Conservation (phyloP, 1,140 invertebrate species). For the Spodoptera frugiperda region DNA sequence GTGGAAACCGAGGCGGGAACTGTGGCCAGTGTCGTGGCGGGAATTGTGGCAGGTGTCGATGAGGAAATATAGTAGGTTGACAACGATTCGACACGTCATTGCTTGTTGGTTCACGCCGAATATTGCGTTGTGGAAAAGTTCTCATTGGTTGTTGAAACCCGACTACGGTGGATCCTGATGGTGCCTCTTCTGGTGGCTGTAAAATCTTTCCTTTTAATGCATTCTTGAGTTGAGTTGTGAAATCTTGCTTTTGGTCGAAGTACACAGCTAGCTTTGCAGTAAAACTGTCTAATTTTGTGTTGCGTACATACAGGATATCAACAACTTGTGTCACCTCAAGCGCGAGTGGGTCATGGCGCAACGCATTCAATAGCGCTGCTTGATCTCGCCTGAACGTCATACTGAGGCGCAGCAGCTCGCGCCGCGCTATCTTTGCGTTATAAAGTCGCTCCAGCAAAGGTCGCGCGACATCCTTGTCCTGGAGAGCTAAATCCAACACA, state of each 20-base stretch:
- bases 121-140: too few relatives aligned
- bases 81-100: too few relatives aligned
- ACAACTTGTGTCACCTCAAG: constrained; percentile 33
- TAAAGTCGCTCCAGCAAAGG: constrained; percentile 56
- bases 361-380: constrained; percentile 63
- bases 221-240: background rate
- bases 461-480: constrained; percentile 48
- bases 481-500: constrained; percentile 44
- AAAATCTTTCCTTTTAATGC: background rate
- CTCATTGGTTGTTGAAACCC: too few relatives aligned
- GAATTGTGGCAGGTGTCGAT: too few relatives aligned
- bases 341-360: constrained; percentile 50
- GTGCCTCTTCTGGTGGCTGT: too few relatives aligned
- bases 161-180: too few relatives aligned
- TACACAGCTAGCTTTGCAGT: constrained; percentile 60
- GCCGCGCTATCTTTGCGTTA: constrained; percentile 56
- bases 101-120: too few relatives aligned
- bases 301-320: constrained; percentile 31
- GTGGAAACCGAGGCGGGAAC: too few relatives aligned
- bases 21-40: too few relatives aligned
- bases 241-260: constrained; percentile 57
- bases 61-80: too few relatives aligned
- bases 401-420: constrained; percentile 59
- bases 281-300: constrained; percentile 55
- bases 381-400: constrained; percentile 56